Evolutionary conservation across 1,140 invertebrate species (phyloP), one percentile per base, ranked within the genome.

Genomic region (Whitmania pigra): DNA sequence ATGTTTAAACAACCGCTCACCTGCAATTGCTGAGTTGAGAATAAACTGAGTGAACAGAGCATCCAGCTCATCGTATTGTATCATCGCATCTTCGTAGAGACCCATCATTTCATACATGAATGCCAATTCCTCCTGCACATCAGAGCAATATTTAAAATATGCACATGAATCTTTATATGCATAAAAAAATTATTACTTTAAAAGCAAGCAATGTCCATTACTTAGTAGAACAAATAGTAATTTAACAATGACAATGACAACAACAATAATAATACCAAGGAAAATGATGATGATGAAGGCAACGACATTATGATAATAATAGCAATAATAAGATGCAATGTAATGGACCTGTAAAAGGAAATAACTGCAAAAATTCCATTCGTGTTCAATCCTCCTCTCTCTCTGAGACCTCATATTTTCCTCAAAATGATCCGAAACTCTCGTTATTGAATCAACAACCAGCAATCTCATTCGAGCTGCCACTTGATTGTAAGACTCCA

Each of bases 41-140:
- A 97, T 88, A 84, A 95, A 96, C 84, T 97, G 93, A 17, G 93
- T 93, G 82, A 97, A 97, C 68, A 97, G 86, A 71, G 94, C 94
- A 85, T 97, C 94, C 76, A 97, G 83, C 84, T 97, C 94, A 84
- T 98, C 94, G 83, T 97, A 97, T 78, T 97, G 94, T 67, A 97
- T 89, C 73, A 98, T 83, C 31, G 94, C 92, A 84, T 97, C 94
- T 77, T 95, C 93, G 81, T 90, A 83, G 67, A 97, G 83, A 72
- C 91, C 92, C 73, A 98, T 82, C 88, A 94, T 94, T 86, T 95
- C 90, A 76, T 95, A 87, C 73, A 93, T 90, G 84, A 95, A 91
- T 69, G 93, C 94, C 75, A 97, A 85, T 85, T 97, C 91, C 84
- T 97, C 94, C 88, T 96, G 85, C 40, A 86, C 85, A 76, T 77